Percentiles rank a stretch among this genome's conserved stretches.
These are phyloP conservation scores for Paradoxurus hermaphroditus DNA, from an alignment of 2,113 vertebrate species.

Conservation along the genomic window DNA sequence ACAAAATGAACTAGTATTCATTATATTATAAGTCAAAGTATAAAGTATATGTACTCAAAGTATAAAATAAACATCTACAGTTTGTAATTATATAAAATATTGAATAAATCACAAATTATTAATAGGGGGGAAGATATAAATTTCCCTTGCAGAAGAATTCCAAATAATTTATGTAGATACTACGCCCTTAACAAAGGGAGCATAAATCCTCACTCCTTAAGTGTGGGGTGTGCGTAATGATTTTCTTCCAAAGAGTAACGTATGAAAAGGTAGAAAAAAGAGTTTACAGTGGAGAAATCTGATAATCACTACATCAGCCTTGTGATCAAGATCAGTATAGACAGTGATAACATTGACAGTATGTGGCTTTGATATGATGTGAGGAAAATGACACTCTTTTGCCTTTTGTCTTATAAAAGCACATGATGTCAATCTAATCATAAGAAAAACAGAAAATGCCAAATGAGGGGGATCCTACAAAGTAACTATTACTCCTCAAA, in stretches of 20 bases:
- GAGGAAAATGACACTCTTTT: not conserved
- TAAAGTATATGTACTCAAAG: not conserved
- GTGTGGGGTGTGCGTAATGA: not conserved
- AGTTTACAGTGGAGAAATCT: not conserved
- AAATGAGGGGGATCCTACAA: not conserved
- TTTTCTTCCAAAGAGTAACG: not conserved
- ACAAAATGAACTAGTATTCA: not conserved
- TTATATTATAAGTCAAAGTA: not conserved
- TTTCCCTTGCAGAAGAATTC: not conserved
- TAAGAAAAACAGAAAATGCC: not conserved
- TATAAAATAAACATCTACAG: not conserved
- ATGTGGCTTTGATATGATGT: not conserved
- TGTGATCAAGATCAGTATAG: not conserved
- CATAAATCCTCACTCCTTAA: not conserved
- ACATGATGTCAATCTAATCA: not conserved
- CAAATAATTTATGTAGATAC: not conserved
- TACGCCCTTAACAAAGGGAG: not conserved
- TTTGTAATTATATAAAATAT: not conserved
- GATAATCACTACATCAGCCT: not conserved
- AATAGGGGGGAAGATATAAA: not conserved
- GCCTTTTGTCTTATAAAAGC: not conserved
- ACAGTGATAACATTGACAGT: not conserved
- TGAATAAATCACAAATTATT: not conserved
- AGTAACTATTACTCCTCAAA: not conserved
- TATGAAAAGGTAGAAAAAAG: not conserved